phyloP scores from a whole-genome alignment of 2,113 vertebrate species.

The Hystrix brachyura region DNA sequence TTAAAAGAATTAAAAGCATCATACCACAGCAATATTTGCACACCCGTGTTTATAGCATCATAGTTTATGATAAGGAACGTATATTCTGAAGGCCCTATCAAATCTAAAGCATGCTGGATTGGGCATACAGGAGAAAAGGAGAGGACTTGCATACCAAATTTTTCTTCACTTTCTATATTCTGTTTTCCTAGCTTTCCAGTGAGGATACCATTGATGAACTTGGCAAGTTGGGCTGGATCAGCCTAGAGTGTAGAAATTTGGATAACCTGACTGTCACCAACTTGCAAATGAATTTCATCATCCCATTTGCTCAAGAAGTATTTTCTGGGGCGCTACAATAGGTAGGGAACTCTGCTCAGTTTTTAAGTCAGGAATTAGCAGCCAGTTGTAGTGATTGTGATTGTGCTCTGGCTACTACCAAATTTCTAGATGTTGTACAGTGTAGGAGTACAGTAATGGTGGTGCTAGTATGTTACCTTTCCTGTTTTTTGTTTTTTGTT shows the following conservation, averaged over 20 bases:
- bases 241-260: conserved; percentile 30
- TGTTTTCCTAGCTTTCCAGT: neutral
- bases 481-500: neutral
- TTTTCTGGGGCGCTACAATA: neutral
- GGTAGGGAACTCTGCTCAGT: neutral
- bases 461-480: neutral
- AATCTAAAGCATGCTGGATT: neutral
- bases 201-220: neutral
- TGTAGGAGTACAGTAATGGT: neutral
- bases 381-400: neutral
- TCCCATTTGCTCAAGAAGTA: conserved; percentile 13
- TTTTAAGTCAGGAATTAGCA: conserved; percentile 25
- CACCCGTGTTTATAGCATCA: no score
- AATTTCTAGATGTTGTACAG: conserved; percentile 1
- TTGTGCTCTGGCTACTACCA: neutral
- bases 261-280: conserved; percentile 36
- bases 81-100: neutral
- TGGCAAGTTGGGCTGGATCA: neutral
- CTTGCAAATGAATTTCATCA: conserved; percentile 24
- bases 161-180: neutral
- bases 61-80: neutral
- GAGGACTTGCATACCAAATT: neutral
- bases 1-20: no score
- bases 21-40: no score
- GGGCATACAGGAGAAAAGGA: neutral